Percentiles rank a stretch among this genome's conserved stretches.
Evolutionary conservation across 2,888 invertebrate species (phyloP).

Genomic region (Ceriagrion tenellum): DNA sequence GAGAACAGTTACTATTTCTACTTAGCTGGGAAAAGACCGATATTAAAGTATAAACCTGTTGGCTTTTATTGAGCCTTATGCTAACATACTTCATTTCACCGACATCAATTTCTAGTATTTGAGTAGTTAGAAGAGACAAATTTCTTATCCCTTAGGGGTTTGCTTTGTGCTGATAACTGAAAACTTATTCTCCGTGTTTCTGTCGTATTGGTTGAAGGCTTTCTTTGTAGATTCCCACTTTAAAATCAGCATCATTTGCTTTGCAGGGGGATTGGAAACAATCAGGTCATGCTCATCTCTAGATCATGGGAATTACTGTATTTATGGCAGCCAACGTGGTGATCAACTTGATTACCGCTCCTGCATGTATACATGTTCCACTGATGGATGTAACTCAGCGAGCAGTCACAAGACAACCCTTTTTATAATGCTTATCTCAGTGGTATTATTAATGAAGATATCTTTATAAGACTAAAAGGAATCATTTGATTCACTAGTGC

Average conservation of each 20-base stretch:
- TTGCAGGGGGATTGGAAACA: slow-evolving; percentile 92
- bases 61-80: too few species aligned
- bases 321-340: slow-evolving; percentile 92
- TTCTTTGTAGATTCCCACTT: too few species aligned
- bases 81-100: too few species aligned
- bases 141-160: too few species aligned
- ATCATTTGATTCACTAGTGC: background rate
- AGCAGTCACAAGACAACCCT: background rate
- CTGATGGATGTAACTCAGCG: slow-evolving; percentile 90
- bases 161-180: too few species aligned
- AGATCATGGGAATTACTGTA: slow-evolving; percentile 93
- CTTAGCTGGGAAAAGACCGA: too few species aligned
- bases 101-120: too few species aligned
- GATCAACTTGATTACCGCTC: slow-evolving; percentile 91
- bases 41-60: too few species aligned
- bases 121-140: too few species aligned
- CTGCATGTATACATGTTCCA: slow-evolving; percentile 91
- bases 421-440: background rate
- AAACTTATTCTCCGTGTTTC: too few species aligned
- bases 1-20: too few species aligned
- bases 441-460: background rate
- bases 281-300: slow-evolving; percentile 92
- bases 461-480: background rate
- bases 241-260: slow-evolving; percentile 57
- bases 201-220: too few species aligned